Conservation (phyloP, 2,113 vertebrate species). For the Gorsachius goisagi region DNA sequence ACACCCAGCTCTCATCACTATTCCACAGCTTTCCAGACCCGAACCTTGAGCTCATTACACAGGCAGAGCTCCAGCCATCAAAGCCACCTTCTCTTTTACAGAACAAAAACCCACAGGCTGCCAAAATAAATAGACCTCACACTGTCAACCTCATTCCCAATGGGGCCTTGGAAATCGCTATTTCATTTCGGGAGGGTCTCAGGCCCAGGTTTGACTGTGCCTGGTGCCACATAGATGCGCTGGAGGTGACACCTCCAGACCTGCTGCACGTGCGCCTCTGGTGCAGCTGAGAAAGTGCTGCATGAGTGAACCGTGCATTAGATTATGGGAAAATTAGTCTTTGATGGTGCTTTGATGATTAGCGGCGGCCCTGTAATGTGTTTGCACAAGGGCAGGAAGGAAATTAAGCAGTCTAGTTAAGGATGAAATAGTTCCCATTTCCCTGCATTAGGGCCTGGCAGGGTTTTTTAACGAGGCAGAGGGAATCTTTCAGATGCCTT, state of each 20-base stretch:
- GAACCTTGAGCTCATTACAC: neutral
- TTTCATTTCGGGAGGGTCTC: neutral
- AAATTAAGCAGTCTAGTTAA: neutral
- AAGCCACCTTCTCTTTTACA: neutral
- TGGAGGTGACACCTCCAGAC: neutral
- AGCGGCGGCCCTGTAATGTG: neutral
- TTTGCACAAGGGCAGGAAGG: neutral
- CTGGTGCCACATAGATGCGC: fast-evolving
- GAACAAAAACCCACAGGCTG: neutral
- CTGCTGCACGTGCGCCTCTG: neutral
- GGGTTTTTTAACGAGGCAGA: neutral
- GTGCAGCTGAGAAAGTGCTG: neutral
- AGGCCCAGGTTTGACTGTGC: neutral
- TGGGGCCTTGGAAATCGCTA: neutral
- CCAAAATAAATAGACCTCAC: neutral
- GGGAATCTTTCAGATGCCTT: neutral
- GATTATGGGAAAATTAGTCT: neutral
- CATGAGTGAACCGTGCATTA: neutral
- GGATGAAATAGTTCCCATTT: neutral
- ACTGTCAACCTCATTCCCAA: neutral
- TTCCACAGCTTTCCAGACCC: neutral
- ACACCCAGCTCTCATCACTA: neutral
- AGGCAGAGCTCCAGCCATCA: neutral
- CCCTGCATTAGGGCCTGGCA: neutral
- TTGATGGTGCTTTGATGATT: constrained; percentile 5